Evolutionary conservation across 2,797 vertebrate species (phyloP), one percentile per base, ranked within the genome.

Genomic region (Neosalanx taihuensis): DNA sequence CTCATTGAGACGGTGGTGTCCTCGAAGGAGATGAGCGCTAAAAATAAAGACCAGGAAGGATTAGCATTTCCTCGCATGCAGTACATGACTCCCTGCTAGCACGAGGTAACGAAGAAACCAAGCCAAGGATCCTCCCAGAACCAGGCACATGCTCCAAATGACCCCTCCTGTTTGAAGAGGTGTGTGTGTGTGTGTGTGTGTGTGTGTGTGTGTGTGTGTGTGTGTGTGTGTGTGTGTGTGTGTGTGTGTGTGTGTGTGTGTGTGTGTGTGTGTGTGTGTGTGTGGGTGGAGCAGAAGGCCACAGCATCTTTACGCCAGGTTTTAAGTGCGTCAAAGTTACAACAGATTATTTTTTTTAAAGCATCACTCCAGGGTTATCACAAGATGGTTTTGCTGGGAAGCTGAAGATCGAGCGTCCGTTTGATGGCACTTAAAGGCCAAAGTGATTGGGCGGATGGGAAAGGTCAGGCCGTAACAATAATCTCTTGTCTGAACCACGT

Each of bases 11-110:
- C 86, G 81, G 87, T 77, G 67, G 77, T 82, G 83, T 85, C 87
- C 79, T 77, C 86, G 83, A 79, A 84, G 84, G 81, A 89, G 87
- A 88, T 80, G 78, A 78, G 72, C 82, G 90, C 88, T 91, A 92
- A 91, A 92, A 91, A 91, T 91, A 90, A 89, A 88, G 77, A 80
- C 29, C 67, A 83, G 75, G 76, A 81, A 83, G 62, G 74, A 88
- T 88, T 89, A 90, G 87, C 84, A 82, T 87, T 89, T 84, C 79
- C 75, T 86, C 77, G 66, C 81, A 79, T 72, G 67, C 76, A 75
- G 79, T 83, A 84, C 81, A 82, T 83, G 76, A 81, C 69, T 71
- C 75, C 69, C 64, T 74, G 76, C 41, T 77, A 56, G 51, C 51
- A 76, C 77, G 81, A 84, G 80, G 71, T 66, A 5, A 17, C 18